Conservation (phyloP, 2,113 vertebrate species). For the Sapayoa aenigma region DNA sequence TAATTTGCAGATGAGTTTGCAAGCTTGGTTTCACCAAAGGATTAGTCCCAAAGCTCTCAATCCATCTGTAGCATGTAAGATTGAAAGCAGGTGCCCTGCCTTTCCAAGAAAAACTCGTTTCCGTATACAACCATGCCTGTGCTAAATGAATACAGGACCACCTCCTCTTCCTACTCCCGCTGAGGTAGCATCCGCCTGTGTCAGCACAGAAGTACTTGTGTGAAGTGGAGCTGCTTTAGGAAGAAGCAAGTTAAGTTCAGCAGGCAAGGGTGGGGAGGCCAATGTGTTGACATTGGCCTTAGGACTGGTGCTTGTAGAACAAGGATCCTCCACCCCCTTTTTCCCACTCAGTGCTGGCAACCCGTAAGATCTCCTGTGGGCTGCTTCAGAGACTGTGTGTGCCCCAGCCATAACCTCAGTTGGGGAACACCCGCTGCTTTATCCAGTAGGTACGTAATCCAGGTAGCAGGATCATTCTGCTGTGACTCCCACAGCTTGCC, state of each 20-base stretch:
- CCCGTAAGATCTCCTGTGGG: neutral
- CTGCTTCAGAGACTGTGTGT: neutral
- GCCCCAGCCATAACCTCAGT: neutral
- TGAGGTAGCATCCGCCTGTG: neutral
- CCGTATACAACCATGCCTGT: neutral
- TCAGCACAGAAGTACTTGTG: neutral
- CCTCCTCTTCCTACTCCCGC: rapidly evolving
- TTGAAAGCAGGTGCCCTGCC: neutral
- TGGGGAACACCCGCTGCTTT: neutral
- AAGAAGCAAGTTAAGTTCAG: neutral
- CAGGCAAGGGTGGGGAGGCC: neutral
- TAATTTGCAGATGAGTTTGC: neutral
- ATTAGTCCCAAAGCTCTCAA: neutral
- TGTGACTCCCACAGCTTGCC: neutral
- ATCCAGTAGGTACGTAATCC: neutral
- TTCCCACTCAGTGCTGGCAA: neutral
- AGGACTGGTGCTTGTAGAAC: neutral
- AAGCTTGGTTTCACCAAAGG: neutral
- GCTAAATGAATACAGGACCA: neutral
- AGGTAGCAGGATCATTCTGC: neutral
- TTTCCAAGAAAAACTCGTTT: neutral
- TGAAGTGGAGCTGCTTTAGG: neutral
- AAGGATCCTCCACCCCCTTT: rapidly evolving
- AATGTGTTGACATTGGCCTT: neutral
- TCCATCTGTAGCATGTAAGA: neutral